These are phyloP conservation scores for Falco columbarius DNA, from an alignment of 2,797 vertebrate genomes.

Conservation along the genomic window DNA sequence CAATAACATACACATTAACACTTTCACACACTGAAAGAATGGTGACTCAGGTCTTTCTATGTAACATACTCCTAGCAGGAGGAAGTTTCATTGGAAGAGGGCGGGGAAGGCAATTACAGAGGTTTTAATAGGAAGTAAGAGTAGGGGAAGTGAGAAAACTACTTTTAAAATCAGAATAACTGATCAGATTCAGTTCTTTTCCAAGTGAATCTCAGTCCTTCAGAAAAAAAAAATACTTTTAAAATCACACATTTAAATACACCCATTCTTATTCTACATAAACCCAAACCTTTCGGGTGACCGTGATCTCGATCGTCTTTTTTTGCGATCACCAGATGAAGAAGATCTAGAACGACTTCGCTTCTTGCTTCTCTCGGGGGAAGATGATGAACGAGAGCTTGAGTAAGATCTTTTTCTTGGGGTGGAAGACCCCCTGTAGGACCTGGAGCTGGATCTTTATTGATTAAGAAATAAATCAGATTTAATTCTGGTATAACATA, in stretches of 20 bases:
- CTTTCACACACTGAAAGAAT: conserved; percentile 34
- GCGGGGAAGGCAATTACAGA: not conserved
- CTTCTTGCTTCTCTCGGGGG: conserved; percentile 93
- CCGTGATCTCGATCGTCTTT: conserved; percentile 96
- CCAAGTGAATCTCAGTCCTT: conserved; percentile 47
- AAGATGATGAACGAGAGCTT: conserved; percentile 88
- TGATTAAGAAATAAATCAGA: conserved; percentile 89
- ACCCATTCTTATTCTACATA: conserved; percentile 95
- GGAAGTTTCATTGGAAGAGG: not conserved
- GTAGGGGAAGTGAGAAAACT: not conserved
- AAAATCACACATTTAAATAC: conserved; percentile 71
- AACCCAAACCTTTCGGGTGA: conserved; percentile 99
- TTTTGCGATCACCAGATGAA: conserved; percentile 95
- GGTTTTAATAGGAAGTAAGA: not conserved
- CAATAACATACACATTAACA: not conserved
- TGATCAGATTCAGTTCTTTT: conserved; percentile 38
- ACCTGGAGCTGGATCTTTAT: conserved; percentile 99
- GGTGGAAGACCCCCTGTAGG: conserved; percentile 94
- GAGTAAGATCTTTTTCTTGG: conserved; percentile 92
- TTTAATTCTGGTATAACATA: conserved; percentile 78
- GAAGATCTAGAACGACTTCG: conserved; percentile 96
- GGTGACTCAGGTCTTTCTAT: not conserved
- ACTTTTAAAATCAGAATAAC: conserved; percentile 15
- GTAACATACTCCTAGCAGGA: not conserved
- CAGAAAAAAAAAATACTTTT: not conserved